These are phyloP conservation scores for Drosophila arawakana DNA, from an alignment of 1,140 invertebrate genomes.

Conservation along the genomic window DNA sequence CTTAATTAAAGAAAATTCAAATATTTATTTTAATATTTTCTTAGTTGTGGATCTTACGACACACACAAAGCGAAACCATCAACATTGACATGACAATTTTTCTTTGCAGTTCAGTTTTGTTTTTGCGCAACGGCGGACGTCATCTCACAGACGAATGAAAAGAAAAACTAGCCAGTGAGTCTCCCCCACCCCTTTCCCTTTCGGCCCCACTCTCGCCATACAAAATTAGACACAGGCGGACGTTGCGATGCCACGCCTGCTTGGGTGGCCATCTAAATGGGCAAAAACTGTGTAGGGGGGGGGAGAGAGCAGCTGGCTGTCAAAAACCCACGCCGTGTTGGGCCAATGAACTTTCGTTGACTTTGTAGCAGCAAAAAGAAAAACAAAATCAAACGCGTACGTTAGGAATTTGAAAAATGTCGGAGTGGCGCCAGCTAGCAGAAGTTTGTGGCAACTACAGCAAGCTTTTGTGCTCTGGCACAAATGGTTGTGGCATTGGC, in stretches of 20 bases:
- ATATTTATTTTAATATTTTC: conserved; percentile 15
- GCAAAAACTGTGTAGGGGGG: conserved; percentile 34
- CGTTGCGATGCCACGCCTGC: conserved; percentile 6
- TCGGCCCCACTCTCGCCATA: not conserved
- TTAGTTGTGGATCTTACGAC: conserved; percentile 7
- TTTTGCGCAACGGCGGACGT: conserved; percentile 50
- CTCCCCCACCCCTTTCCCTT: not conserved
- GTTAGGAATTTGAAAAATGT: conserved; percentile 25
- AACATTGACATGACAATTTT: conserved; percentile 49
- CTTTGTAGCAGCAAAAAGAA: not conserved
- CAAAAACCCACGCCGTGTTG: conserved; percentile 61
- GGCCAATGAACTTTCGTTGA: conserved; percentile 57
- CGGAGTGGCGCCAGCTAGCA: conserved; percentile 21
- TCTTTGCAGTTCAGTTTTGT: conserved; percentile 44
- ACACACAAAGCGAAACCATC: conserved; percentile 23
- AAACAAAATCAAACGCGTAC: conserved; percentile 3
- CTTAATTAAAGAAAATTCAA: conserved; percentile 13
- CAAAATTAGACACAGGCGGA: conserved; percentile 29
- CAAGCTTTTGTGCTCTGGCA: not conserved
- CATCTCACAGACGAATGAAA: conserved; percentile 48
- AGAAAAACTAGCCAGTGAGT: conserved; percentile 35
- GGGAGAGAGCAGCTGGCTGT: conserved; percentile 44
- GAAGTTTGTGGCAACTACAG: not conserved
- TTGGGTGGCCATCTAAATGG: conserved; percentile 55
- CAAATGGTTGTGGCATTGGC: not conserved